Base-by-base conservation (phyloP, 2,888 invertebrate genomes). In the Timandra comae region DNA sequence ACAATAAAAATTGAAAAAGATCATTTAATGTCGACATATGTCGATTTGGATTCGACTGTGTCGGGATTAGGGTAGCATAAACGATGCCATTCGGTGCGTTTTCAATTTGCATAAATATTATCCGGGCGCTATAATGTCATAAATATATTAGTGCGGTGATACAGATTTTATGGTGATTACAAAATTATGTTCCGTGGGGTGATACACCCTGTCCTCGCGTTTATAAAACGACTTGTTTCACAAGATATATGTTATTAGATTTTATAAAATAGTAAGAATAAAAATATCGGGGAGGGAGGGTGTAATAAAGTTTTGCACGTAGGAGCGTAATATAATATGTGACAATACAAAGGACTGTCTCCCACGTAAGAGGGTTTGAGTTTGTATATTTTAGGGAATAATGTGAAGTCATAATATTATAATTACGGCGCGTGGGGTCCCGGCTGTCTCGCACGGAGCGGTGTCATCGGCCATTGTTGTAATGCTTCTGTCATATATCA, bases 101-200 rank as follows among this genome's bases (percentile, higher is more conserved):
- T 86, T 84, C 86, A 81, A 85, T 85, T 86, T 86, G 80, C 85
- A 86, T 86, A 85, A 81, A 82, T 81, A 85, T 84, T 82, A 84
- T 81, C 78, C 16, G 73, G 67, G 66, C 68, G 72, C 73, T 59
- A 57, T 76, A 76, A 79, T 73, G 75, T 65, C 74, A 82, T 85
- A 85, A 84, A 85, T 85, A 84, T 80, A 84, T 85, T 85, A 84
- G 79, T 77, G 72, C 53, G 75, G 77, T 79, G 75, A 78, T 80
- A 80, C 79, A 78, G 77, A 84, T 84, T 85, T 84, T 82, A 85
- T 85, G 84, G 81, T 78, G 81, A 84, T 85, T 80, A 80, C 77
- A 61, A 69, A 74, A 80, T 82, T 77, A 77, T 75, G 65, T 59
- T 55, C 48, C 33, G 54, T 50, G 65, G 81, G 76, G 60, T 52